These are phyloP conservation scores for Cephus runcator DNA, from an alignment of 2,888 invertebrate species.

Conservation along the genomic window DNA sequence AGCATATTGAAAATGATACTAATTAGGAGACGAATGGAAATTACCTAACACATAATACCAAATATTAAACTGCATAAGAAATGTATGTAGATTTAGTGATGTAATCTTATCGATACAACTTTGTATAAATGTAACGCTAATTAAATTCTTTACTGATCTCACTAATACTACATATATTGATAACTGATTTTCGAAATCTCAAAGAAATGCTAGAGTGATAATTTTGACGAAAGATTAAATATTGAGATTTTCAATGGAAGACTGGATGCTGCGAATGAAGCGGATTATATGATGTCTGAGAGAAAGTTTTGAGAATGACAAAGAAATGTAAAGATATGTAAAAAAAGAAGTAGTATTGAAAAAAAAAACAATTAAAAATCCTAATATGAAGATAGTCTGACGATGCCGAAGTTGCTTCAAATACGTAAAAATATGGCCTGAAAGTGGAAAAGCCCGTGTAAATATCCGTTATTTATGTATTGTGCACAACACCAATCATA, in stretches of 20 bases:
- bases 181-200: conserved; percentile 30
- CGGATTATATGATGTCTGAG: conserved; percentile 53
- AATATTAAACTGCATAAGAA: conserved; percentile 59
- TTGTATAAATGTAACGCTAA: conserved; percentile 62
- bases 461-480: conserved; percentile 59
- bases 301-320: conserved; percentile 20
- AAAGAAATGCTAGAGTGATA: conserved; percentile 30
- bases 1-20: conserved; percentile 15
- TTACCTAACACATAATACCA: conserved; percentile 54
- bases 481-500: conserved; percentile 53
- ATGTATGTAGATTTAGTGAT: conserved; percentile 53
- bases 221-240: conserved; percentile 36
- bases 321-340: conserved; percentile 55
- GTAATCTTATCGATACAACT: conserved; percentile 52
- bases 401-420: conserved; percentile 42
- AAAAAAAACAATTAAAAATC: conserved; percentile 14
- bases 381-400: conserved; percentile 32
- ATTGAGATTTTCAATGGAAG: conserved; percentile 46
- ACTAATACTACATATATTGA: conserved; percentile 38
- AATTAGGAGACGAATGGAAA: conserved; percentile 17
- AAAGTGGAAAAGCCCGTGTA: conserved; percentile 55
- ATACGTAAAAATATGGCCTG: conserved; percentile 60
- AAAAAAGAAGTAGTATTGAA: conserved; percentile 39
- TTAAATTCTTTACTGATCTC: conserved; percentile 61
- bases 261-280: conserved; percentile 43